Evolutionary conservation across 2,888 invertebrate genomes (phyloP).

Genomic region (Dolomedes plantarius): DNA sequence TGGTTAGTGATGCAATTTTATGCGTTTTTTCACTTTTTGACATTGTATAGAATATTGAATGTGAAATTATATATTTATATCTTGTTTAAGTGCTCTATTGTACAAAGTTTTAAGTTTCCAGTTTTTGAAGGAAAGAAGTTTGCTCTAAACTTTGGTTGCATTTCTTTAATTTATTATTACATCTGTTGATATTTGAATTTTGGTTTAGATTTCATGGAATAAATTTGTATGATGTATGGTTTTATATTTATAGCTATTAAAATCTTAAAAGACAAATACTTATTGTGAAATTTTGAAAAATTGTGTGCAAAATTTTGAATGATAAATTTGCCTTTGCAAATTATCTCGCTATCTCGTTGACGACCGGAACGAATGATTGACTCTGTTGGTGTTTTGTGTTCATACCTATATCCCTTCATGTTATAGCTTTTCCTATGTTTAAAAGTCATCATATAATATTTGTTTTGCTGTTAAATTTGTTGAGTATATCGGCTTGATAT

Average conservation of each 20-base stretch:
- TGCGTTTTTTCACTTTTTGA: neutral
- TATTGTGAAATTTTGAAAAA: too few species aligned
- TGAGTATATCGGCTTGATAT: slow-evolving; percentile 60
- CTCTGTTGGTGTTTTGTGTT: slow-evolving; percentile 69
- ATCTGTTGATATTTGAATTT: neutral
- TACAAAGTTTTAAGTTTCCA: slow-evolving; percentile 15
- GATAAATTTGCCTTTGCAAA: slow-evolving; percentile 20
- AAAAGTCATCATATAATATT: slow-evolving; percentile 58
- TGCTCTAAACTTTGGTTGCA: neutral
- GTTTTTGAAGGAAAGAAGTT: neutral
- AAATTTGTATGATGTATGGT: neutral
- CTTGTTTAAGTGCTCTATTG: neutral
- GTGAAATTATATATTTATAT: slow-evolving; percentile 1
- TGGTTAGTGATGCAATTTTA: slow-evolving; percentile 3
- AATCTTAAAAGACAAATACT: neutral
- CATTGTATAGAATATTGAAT: neutral
- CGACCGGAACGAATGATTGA: slow-evolving; percentile 63
- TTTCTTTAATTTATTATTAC: slow-evolving; percentile 4
- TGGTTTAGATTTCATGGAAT: neutral
- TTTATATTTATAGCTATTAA: neutral
- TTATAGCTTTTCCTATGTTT: slow-evolving; percentile 53
- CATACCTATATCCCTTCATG: slow-evolving; percentile 54
- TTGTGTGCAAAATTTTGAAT: neutral
- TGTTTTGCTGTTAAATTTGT: slow-evolving; percentile 54
- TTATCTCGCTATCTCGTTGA: slow-evolving; percentile 59